These are phyloP conservation scores for Meteorus sp. DNA, from an alignment of 1,140 invertebrate species.

Conservation along the genomic window DNA sequence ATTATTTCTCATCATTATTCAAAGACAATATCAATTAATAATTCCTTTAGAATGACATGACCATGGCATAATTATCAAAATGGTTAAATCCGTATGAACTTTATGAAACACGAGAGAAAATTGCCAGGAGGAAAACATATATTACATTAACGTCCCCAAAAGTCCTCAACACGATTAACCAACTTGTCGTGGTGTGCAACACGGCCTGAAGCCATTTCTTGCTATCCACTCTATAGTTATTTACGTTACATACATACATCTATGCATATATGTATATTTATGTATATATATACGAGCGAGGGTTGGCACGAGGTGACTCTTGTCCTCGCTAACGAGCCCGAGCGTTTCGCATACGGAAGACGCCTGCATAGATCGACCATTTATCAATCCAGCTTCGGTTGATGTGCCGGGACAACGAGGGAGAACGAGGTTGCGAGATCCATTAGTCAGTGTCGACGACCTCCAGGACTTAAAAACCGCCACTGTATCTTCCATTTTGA, in stretches of 20 bases:
- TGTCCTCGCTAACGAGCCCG: slow-evolving; percentile 6
- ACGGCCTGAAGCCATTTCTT: slow-evolving; percentile 2
- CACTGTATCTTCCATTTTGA: neutral
- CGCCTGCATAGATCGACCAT: slow-evolving; percentile 17
- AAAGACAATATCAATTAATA: too few species aligned
- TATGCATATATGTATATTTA: slow-evolving; percentile 10
- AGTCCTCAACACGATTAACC: slow-evolving; percentile 14
- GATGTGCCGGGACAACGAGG: too few species aligned
- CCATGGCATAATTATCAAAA: too few species aligned
- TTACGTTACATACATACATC: too few species aligned
- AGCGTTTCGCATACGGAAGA: slow-evolving; percentile 14
- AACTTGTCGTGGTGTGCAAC: slow-evolving; percentile 3
- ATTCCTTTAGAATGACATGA: too few species aligned
- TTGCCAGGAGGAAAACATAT: slow-evolving; percentile 1
- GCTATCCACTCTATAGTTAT: too few species aligned
- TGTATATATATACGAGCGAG: slow-evolving; percentile 7
- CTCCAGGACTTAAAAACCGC: slow-evolving; percentile 12
- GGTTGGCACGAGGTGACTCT: neutral
- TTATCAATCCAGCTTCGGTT: slow-evolving; percentile 19
- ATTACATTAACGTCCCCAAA: slow-evolving; percentile 14
- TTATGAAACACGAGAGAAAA: neutral
- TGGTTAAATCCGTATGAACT: neutral
- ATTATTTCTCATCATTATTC: too few species aligned
- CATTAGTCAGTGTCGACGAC: slow-evolving; percentile 21
- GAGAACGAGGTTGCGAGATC: too few species aligned